These are phyloP conservation scores for Thunnus thynnus DNA, from an alignment of 2,113 vertebrate species.

Conservation along the genomic window DNA sequence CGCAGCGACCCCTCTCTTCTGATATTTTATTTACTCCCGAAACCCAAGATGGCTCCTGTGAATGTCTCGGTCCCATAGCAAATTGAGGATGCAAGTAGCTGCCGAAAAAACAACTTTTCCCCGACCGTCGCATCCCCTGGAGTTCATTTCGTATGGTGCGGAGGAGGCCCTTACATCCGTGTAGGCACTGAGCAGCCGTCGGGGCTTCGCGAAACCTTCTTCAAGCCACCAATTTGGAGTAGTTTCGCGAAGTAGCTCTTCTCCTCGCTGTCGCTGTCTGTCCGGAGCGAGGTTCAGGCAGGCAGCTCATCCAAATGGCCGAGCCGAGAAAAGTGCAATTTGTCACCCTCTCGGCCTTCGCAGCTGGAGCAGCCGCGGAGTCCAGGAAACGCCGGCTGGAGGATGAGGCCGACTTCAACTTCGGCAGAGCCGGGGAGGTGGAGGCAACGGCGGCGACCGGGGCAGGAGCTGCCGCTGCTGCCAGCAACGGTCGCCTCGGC, in stretches of 20 bases:
- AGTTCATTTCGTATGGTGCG: slow-evolving; percentile 75
- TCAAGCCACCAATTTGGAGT: slow-evolving; percentile 79
- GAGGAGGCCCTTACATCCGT: slow-evolving; percentile 72
- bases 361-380: slow-evolving; percentile 78
- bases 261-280: slow-evolving; percentile 78
- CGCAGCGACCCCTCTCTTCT: slow-evolving; percentile 81
- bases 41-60: slow-evolving; percentile 88
- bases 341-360: slow-evolving; percentile 87
- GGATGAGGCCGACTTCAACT: slow-evolving; percentile 81
- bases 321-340: slow-evolving; percentile 94
- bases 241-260: slow-evolving; percentile 85
- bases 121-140: slow-evolving; percentile 76
- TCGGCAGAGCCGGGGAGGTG: slow-evolving; percentile 68
- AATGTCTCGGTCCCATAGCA: slow-evolving; percentile 83
- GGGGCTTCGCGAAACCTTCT: slow-evolving; percentile 73
- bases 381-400: slow-evolving; percentile 82
- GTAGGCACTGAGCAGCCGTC: slow-evolving; percentile 73
- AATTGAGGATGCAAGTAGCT: slow-evolving; percentile 83
- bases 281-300: slow-evolving; percentile 82
- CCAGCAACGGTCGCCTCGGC: slow-evolving; percentile 77
- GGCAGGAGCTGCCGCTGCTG: slow-evolving; percentile 72
- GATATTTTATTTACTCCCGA: slow-evolving; percentile 89
- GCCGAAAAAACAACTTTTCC: slow-evolving; percentile 81
- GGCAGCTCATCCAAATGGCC: slow-evolving; percentile 87
- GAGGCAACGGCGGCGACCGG: slow-evolving; percentile 76